A percentile compares a stretch with the other conserved stretches of the same genome.
phyloP scores from a whole-genome alignment of 2,113 vertebrate species.

The Ginglymostoma cirratum region DNA sequence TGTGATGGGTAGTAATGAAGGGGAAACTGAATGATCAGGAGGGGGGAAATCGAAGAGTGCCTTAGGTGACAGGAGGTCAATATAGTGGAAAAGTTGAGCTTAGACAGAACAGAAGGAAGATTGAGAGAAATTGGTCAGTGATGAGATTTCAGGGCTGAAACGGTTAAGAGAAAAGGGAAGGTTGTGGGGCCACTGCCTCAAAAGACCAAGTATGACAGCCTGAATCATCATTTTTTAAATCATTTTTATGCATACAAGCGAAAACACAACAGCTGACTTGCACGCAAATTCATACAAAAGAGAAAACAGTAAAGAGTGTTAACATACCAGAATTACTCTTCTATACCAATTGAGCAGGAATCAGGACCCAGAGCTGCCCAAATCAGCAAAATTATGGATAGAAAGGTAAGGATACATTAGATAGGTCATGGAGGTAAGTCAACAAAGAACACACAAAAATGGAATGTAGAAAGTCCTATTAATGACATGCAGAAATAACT shows the following conservation, averaged over 20 bases:
- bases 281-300: background rate
- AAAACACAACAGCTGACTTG: constrained; percentile 24
- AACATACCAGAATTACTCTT: constrained; percentile 85
- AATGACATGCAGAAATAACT: background rate
- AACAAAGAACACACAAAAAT: constrained; percentile 27
- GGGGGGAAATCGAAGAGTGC: background rate
- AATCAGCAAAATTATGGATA: constrained; percentile 48
- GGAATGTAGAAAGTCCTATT: background rate
- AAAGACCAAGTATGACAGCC: background rate
- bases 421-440: constrained; percentile 44
- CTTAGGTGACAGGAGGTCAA: background rate
- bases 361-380: constrained; percentile 81
- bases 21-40: background rate
- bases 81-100: background rate
- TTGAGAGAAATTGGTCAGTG: background rate
- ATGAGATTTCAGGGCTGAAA: background rate
- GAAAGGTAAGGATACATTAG: constrained; percentile 58
- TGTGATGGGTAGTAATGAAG: background rate
- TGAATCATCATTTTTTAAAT: background rate
- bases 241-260: background rate
- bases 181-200: background rate
- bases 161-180: background rate
- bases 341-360: constrained; percentile 88
- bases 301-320: constrained; percentile 50
- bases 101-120: background rate